Evolutionary conservation across 2,888 invertebrate species (phyloP), one percentile per base, ranked within the genome.

Genomic region (Germaria angustata): DNA sequence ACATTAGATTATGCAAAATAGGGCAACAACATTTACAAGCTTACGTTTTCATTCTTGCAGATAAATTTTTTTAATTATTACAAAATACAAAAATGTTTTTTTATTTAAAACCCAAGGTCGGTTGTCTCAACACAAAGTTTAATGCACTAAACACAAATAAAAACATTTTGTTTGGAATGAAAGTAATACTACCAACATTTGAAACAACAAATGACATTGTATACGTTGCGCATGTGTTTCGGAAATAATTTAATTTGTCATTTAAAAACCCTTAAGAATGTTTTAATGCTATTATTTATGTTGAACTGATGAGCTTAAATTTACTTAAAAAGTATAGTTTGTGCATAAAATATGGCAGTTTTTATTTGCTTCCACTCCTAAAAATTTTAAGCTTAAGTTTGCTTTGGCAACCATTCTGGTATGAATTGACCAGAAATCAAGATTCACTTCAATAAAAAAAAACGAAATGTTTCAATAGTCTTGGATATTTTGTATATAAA

Each of bases 61-160:
- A n/a, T n/a, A n/a, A n/a, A n/a, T n/a, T n/a, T n/a, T n/a, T n/a
- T n/a, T n/a, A n/a, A n/a, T n/a, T n/a, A n/a, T n/a, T n/a, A n/a
- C n/a, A n/a, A n/a, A n/a, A n/a, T n/a, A n/a, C n/a, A n/a, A n/a
- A n/a, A n/a, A n/a, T n/a, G n/a, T n/a, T n/a, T n/a, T n/a, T n/a
- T n/a, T n/a, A n/a, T n/a, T n/a, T n/a, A n/a, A 13, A 20, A 22
- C 11, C 20, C 44, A 55, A 69, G 69, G 69, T 34, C 55, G 7
- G 0, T 32, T 46, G 41, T 17, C 20, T 69, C 32, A 34, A 17
- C 32, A 32, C 17, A 57, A 69, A 55, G 69, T 69, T 69, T 22
- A 57, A 44, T 34, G 34, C 57, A 46, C 71, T 53, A 1, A 28
- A 28, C 4, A 5, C 2, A 46, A 11, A 5, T 9, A 46, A 57